phyloP scores from a whole-genome alignment of 2,888 invertebrate species.

The Malthinus flaveolus region DNA sequence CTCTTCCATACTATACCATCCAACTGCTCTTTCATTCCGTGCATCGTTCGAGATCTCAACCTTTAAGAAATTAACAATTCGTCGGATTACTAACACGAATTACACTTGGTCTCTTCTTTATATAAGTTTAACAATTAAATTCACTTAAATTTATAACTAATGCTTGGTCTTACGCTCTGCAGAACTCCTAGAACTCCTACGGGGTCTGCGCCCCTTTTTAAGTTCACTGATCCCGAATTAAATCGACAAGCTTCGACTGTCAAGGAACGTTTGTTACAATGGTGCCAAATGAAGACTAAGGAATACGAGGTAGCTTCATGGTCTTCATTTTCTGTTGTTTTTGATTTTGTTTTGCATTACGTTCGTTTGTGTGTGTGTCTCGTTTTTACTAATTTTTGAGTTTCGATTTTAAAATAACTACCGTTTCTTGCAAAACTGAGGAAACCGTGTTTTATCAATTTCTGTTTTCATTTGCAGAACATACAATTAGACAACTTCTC shows the following conservation, averaged over 20 bases:
- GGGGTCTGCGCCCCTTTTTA: conserved; percentile 75
- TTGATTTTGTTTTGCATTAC: conserved; percentile 9
- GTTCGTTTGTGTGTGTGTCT: conserved; percentile 14
- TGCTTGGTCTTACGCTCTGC: conserved; percentile 26
- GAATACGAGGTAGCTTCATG: conserved; percentile 84
- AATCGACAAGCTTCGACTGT: conserved; percentile 91
- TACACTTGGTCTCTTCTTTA: background rate
- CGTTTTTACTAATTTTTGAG: background rate
- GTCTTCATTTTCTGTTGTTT: background rate
- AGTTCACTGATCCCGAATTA: conserved; percentile 89
- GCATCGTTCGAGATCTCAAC: no score
- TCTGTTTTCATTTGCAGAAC: conserved; percentile 69
- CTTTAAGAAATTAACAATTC: no score
- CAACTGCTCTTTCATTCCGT: no score
- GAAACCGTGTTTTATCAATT: background rate
- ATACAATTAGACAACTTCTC: conserved; percentile 98
- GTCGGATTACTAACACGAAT: no score
- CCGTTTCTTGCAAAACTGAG: no score
- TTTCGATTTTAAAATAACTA: no score
- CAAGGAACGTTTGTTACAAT: conserved; percentile 94
- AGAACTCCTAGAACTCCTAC: conserved; percentile 78
- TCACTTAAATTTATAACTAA: conserved; percentile 2
- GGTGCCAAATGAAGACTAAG: conserved; percentile 97
- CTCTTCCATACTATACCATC: no score
- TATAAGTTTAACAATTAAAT: background rate